Conservation (phyloP, 1,140 invertebrate genomes). For the Bombus difficillimus region DNA sequence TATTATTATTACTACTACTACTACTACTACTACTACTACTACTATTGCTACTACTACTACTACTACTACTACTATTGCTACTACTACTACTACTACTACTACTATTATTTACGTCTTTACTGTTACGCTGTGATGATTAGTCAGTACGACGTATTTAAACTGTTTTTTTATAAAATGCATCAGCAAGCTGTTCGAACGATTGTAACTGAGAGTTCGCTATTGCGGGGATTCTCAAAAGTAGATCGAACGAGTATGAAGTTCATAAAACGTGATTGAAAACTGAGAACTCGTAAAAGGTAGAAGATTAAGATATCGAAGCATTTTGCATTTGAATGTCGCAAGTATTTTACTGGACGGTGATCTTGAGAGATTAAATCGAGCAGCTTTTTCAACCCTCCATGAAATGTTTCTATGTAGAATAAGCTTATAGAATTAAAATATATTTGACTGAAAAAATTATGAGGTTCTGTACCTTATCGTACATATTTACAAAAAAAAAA, state of each 20-base stretch:
- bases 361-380: not conserved
- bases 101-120: constrained; percentile 28
- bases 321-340: constrained; percentile 30
- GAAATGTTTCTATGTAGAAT: constrained; percentile 21
- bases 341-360: not conserved
- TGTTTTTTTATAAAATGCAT: constrained; percentile 3
- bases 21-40: not conserved
- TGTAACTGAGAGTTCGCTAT: constrained; percentile 41
- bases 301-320: constrained; percentile 33
- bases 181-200: constrained; percentile 8
- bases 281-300: not conserved
- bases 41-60: constrained; percentile 9
- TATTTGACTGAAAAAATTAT: not conserved
- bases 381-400: constrained; percentile 17
- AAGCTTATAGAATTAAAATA: constrained; percentile 21
- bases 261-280: not conserved
- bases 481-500: not conserved
- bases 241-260: constrained; percentile 19
- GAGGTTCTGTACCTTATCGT: not conserved
- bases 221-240: constrained; percentile 33
- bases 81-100: constrained; percentile 7
- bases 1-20: not conserved
- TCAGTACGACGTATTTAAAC: constrained; percentile 34
- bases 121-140: constrained; percentile 49
- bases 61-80: not conserved